These are phyloP conservation scores for Teinopalpus imperialis DNA, from an alignment of 2,888 invertebrate species.

Conservation along the genomic window DNA sequence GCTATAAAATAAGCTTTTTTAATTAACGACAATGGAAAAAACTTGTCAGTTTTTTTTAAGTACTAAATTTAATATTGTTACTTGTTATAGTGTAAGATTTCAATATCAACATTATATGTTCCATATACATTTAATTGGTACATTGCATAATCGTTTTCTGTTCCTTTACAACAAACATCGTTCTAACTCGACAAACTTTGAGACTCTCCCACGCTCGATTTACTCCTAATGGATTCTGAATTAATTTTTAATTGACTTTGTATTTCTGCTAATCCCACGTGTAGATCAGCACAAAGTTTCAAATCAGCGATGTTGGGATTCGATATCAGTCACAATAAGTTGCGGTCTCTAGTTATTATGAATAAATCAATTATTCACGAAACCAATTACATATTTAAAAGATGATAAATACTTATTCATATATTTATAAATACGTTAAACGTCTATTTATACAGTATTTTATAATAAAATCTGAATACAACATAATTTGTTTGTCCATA, in stretches of 20 bases:
- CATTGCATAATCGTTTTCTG: constrained; percentile 1
- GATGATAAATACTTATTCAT: no score
- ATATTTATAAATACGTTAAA: no score
- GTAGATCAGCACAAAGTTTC: constrained; percentile 20
- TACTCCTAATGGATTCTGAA: constrained; percentile 25
- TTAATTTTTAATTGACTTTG: constrained; percentile 27
- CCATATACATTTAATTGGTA: constrained; percentile 6
- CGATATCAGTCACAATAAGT: no score
- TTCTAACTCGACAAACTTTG: constrained; percentile 14
- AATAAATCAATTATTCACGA: no score
- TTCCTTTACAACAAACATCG: background rate
- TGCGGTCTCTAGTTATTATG: no score
- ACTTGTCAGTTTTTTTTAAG: constrained; percentile 12
- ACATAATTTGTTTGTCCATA: no score
- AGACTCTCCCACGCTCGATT: constrained; percentile 18
- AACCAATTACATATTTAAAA: no score
- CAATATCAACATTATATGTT: background rate
- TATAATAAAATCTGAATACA: no score
- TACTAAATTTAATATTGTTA: no score
- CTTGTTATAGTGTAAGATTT: no score
- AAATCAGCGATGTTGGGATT: constrained; percentile 7
- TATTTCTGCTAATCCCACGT: constrained; percentile 24
- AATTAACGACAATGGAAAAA: constrained; percentile 13
- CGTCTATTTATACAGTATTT: no score
- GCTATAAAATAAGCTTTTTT: constrained; percentile 14